A percentile compares a stretch with the other conserved stretches of the same genome.
These are phyloP conservation scores for Saguinus imperator DNA, from an alignment of 2,113 vertebrate species.

Conservation along the genomic window DNA sequence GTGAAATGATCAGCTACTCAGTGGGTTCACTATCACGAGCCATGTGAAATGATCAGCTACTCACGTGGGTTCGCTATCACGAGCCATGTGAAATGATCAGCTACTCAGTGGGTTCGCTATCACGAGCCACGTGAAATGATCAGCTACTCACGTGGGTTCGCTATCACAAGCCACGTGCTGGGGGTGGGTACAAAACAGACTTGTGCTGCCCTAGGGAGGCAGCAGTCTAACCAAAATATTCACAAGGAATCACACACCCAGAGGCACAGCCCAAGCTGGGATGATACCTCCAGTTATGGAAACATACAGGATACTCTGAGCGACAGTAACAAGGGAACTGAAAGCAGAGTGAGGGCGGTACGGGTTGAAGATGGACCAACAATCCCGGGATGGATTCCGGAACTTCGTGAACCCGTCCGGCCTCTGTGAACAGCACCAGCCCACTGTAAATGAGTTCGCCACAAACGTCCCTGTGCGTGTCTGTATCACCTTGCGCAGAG, in stretches of 20 bases:
- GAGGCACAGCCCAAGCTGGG: neutral
- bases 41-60: too few relatives aligned
- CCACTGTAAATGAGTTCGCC: rapidly evolving
- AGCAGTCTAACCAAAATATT: neutral
- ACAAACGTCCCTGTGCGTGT: rapidly evolving
- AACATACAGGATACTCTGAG: neutral
- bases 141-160: neutral
- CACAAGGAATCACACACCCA: rapidly evolving
- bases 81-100: too few relatives aligned
- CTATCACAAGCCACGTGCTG: too few relatives aligned
- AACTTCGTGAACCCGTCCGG: rapidly evolving
- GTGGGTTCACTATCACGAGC: too few relatives aligned
- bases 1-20: too few relatives aligned
- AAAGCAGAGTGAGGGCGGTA: rapidly evolving
- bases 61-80: too few relatives aligned
- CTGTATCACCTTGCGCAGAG: rapidly evolving
- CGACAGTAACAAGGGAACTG: neutral
- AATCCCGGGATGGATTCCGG: rapidly evolving
- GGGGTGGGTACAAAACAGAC: neutral
- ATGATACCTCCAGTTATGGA: rapidly evolving
- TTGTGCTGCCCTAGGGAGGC: rapidly evolving
- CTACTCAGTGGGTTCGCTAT: neutral
- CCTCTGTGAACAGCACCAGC: rapidly evolving
- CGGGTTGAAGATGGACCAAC: rapidly evolving
- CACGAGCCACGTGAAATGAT: too few relatives aligned